Conservation (phyloP, 1,140 invertebrate species). For the Callitettix versicolor region DNA sequence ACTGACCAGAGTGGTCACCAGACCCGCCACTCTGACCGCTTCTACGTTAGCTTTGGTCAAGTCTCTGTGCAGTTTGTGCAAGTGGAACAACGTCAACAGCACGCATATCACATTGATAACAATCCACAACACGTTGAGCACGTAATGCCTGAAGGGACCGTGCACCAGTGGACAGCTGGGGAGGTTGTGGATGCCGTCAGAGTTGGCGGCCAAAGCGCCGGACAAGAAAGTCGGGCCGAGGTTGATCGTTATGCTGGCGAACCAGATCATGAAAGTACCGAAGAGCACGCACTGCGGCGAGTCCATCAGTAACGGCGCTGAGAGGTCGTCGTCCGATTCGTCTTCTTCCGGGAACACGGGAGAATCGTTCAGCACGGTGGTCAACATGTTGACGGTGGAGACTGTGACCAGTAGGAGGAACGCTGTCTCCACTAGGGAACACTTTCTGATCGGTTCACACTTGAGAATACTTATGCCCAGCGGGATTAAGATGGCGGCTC, state of each 20-base stretch:
- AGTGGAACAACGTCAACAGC: constrained; percentile 71
- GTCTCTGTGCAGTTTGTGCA: constrained; percentile 73
- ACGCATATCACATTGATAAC: constrained; percentile 78
- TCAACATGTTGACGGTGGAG: constrained; percentile 83
- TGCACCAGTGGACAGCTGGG: constrained; percentile 69
- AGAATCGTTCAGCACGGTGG: constrained; percentile 79
- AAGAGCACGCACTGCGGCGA: constrained; percentile 81
- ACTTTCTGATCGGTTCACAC: constrained; percentile 74
- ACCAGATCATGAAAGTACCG: constrained; percentile 89
- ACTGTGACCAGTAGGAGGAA: constrained; percentile 82
- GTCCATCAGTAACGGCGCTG: constrained; percentile 61
- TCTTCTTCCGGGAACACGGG: constrained; percentile 66
- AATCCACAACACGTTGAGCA: constrained; percentile 83
- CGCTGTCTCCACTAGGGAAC: constrained; percentile 79
- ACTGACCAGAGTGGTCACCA: constrained; percentile 62
- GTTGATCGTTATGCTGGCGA: constrained; percentile 80
- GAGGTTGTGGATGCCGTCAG: constrained; percentile 59
- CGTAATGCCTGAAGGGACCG: constrained; percentile 68
- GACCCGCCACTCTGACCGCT: constrained; percentile 57
- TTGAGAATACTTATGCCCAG: constrained; percentile 71
- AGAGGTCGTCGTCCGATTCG: constrained; percentile 47
- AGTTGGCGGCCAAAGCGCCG: constrained; percentile 72
- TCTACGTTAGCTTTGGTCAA: constrained; percentile 64
- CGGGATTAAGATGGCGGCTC: constrained; percentile 68
- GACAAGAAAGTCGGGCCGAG: constrained; percentile 81